Evolutionary conservation across 2,888 invertebrate genomes (phyloP).

Genomic region (Onchidella celtica): DNA sequence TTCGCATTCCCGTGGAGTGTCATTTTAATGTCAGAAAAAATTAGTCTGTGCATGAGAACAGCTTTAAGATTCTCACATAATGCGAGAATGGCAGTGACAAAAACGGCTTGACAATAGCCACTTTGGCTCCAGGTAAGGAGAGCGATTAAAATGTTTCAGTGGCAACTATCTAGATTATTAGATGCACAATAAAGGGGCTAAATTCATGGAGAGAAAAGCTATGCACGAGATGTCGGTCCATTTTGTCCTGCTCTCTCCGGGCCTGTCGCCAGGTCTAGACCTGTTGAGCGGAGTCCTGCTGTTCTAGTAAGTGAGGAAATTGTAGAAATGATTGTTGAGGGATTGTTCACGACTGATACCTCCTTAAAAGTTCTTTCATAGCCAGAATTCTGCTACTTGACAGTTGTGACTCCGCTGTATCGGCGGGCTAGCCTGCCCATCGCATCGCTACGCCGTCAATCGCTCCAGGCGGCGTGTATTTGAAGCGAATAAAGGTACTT

Average conservation of each 20-base stretch:
- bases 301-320: constrained; percentile 18
- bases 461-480: constrained; percentile 25
- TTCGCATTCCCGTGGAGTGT: too few species aligned
- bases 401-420: constrained; percentile 29
- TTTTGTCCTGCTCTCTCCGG: background rate
- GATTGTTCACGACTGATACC: constrained; percentile 46
- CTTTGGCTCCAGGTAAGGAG: too few species aligned
- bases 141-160: background rate
- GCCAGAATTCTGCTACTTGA: constrained; percentile 31
- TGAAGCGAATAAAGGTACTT: constrained; percentile 45
- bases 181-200: background rate
- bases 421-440: constrained; percentile 2
- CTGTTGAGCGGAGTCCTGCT: background rate
- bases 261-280: background rate
- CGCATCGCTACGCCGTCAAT: background rate
- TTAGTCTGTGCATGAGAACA: too few species aligned
- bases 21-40: too few species aligned
- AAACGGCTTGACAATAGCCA: too few species aligned
- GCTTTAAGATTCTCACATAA: too few species aligned
- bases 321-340: constrained; percentile 21
- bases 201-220: background rate
- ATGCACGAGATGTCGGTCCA: too few species aligned
- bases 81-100: too few species aligned
- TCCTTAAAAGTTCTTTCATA: constrained; percentile 9
- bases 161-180: background rate